Percentiles rank a stretch among this genome's conserved stretches.
Conservation (phyloP, 1,140 invertebrate species). For the Melanaphis sacchari region DNA sequence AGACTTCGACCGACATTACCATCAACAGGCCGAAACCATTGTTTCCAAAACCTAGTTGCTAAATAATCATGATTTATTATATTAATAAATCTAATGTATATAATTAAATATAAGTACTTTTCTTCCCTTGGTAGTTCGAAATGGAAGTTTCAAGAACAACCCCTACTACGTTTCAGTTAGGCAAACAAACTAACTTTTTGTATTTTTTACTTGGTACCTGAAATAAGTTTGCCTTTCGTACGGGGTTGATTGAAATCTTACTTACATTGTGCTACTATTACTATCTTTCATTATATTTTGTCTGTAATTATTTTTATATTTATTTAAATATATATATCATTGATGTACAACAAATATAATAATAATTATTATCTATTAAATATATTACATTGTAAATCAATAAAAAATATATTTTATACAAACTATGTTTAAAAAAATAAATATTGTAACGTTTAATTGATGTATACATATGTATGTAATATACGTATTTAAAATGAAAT, state of each 20-base stretch:
- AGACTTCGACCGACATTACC: conserved; percentile 40
- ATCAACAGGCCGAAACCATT: conserved; percentile 42
- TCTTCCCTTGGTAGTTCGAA: conserved; percentile 43
- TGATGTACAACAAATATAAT: not conserved
- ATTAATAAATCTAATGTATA: conserved; percentile 50
- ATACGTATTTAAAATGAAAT: not conserved
- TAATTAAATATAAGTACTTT: not conserved
- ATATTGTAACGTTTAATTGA: not conserved
- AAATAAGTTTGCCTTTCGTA: conserved; percentile 57
- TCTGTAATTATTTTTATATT: not conserved
- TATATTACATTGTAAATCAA: not conserved
- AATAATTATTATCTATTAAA: not conserved
- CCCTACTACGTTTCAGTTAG: conserved; percentile 54
- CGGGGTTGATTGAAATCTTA: conserved; percentile 34
- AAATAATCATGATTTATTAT: conserved; percentile 39
- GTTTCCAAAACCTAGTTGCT: conserved; percentile 39
- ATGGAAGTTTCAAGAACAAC: conserved; percentile 14
- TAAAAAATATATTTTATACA: not conserved
- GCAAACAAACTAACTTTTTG: conserved; percentile 56
- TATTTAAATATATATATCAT: not conserved
- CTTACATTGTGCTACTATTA: conserved; percentile 29
- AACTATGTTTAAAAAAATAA: not conserved
- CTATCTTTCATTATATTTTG: conserved; percentile 28
- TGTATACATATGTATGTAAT: not conserved
- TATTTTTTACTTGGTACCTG: conserved; percentile 55